Evolutionary conservation across 2,888 invertebrate species (phyloP), one percentile per base, ranked within the genome.

Genomic region (Xylota segnis): DNA sequence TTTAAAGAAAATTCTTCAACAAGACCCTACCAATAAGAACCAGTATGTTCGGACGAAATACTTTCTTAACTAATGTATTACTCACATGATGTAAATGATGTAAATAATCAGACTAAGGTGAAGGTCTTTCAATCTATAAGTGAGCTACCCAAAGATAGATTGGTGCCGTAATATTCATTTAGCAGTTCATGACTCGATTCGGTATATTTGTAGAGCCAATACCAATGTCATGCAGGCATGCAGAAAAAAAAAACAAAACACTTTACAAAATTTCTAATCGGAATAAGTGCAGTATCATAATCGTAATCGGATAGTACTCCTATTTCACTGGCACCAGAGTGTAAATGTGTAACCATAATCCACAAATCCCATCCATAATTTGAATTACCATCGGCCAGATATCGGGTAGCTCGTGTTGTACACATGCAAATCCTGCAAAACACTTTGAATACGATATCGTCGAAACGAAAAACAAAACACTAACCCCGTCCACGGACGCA

Each of bases 361-460:
- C 81, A 14, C 40, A 72, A 76, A 82, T 82, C 82, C 52, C 82
- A 86, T 71, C 54, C 34, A 82, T 75, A 86, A 82, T 81, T 81
- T 70, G 66, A 82, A 82, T 71, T 75, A 52, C 82, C 68, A 76
- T 66, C 82, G 76, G 79, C 37, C 66, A 72, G 81, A 65, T 81
- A 81, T 81, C 14, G 43, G 59, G 82, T 76, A 82, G 82, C 72
- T 86, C 86, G 76, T 86, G 82, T 86, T 82, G 29, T 72, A 86
- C 86, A 86, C 75, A 82, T 82, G 86, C 86, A 76, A 86, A 82
- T 86, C 76, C 59, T 76, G 76, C 82, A 86, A 86, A 82, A 86
- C 82, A 86, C 71, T 86, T 82, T 82, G 76, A 81, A 86, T 82
- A 37, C 72, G 86, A 86, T 72, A 86, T 68, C 83, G 56, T 47